Evolutionary conservation across 2,888 invertebrate species (phyloP).

Genomic region (Psylliodes chrysocephalus): DNA sequence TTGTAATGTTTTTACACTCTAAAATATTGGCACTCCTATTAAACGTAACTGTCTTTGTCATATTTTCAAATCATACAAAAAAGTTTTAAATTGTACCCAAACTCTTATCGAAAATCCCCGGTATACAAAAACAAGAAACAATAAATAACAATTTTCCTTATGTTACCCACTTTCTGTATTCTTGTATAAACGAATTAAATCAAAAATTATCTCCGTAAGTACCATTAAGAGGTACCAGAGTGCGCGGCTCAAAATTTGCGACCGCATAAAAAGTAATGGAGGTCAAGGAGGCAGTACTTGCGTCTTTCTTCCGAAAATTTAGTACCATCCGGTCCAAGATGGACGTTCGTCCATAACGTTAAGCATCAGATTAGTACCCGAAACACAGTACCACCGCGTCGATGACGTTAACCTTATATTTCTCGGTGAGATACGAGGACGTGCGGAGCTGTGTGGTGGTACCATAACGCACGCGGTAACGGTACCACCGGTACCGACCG

Average conservation of each 20-base stretch:
- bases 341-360: slow-evolving; percentile 34
- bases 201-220: not conserved
- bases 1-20: too few species aligned
- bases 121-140: not conserved
- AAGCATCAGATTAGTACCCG: slow-evolving; percentile 37
- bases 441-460: slow-evolving; percentile 33
- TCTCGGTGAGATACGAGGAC: slow-evolving; percentile 43
- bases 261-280: slow-evolving; percentile 36
- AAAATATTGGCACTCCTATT: too few species aligned
- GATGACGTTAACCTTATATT: slow-evolving; percentile 43
- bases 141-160: not conserved
- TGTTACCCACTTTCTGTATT: not conserved
- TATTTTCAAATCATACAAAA: too few species aligned
- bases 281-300: slow-evolving; percentile 39
- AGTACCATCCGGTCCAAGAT: slow-evolving; percentile 31
- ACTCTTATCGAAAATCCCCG: too few species aligned
- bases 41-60: too few species aligned
- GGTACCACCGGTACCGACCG: slow-evolving; percentile 36
- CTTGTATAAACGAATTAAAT: not conserved
- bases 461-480: slow-evolving; percentile 39
- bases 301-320: slow-evolving; percentile 38
- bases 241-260: slow-evolving; percentile 23
- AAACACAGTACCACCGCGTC: slow-evolving; percentile 12
- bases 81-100: too few species aligned
- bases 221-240: slow-evolving; percentile 7